Percentiles rank a stretch among this genome's conserved stretches.
These are phyloP conservation scores for Rhynchotus rufescens DNA, from an alignment of 2,797 vertebrate genomes.

Conservation along the genomic window DNA sequence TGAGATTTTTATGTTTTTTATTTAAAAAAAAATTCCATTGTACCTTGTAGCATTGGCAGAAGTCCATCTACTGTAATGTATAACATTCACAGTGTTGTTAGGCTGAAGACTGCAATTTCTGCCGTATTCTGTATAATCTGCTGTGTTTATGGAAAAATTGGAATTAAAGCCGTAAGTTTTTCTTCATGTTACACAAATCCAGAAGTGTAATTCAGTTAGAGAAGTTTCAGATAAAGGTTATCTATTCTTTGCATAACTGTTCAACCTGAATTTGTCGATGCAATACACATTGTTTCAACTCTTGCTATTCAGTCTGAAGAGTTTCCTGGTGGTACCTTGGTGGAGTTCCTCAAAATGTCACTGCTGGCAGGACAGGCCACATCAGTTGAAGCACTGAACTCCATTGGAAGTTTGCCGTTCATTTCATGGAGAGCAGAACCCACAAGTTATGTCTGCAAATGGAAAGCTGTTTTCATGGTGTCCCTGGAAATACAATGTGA, in stretches of 20 bases:
- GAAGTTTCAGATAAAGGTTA: neutral
- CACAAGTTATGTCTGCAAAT: neutral
- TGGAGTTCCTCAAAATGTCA: neutral
- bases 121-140: neutral
- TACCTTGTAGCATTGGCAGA: neutral
- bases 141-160: constrained; percentile 21
- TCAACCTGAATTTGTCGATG: neutral
- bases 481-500: neutral
- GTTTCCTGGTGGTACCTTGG: neutral
- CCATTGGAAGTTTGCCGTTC: neutral
- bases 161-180: neutral
- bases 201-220: neutral
- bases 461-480: neutral
- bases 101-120: neutral
- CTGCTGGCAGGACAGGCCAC: neutral
- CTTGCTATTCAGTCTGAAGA: neutral
- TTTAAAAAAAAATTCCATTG: neutral
- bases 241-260: neutral
- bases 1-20: constrained; percentile 2
- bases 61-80: neutral
- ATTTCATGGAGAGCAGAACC: neutral
- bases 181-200: constrained; percentile 3
- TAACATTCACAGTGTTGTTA: neutral
- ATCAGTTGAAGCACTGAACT: neutral
- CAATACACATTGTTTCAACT: neutral